Evolutionary conservation across 2,113 vertebrate genomes (phyloP).

Genomic region (Solea solea): DNA sequence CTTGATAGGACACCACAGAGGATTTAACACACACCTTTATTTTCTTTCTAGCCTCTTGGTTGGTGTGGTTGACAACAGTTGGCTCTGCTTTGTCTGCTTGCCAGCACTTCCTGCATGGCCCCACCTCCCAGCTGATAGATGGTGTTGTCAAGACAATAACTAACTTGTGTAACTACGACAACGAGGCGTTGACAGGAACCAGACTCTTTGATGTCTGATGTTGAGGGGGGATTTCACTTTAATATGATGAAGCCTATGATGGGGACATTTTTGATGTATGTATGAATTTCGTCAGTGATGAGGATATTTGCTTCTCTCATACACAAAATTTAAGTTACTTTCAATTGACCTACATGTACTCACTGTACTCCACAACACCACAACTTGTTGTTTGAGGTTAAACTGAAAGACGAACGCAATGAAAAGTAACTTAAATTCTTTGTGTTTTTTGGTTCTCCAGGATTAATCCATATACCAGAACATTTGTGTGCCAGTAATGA

Average conservation of each 20-base stretch:
- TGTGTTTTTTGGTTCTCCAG: not conserved
- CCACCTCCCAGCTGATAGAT: slow-evolving; percentile 20
- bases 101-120: not conserved
- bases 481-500: not conserved
- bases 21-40: slow-evolving; percentile 3
- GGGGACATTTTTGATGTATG: slow-evolving; percentile 35
- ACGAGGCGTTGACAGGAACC: slow-evolving; percentile 56
- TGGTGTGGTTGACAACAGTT: slow-evolving; percentile 13
- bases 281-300: not conserved
- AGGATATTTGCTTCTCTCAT: not conserved
- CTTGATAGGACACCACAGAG: slow-evolving; percentile 8
- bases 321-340: not conserved
- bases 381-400: slow-evolving; percentile 11
- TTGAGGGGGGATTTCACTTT: slow-evolving; percentile 36
- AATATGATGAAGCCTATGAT: not conserved
- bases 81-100: slow-evolving; percentile 4
- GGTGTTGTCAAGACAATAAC: not conserved
- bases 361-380: not conserved
- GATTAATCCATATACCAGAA: not conserved
- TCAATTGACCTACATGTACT: not conserved
- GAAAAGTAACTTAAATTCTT: not conserved
- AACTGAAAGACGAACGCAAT: slow-evolving; percentile 14
- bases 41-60: not conserved
- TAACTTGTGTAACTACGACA: slow-evolving; percentile 18
- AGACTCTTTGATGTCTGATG: slow-evolving; percentile 39